These are phyloP conservation scores for Hipposideros armiger DNA, from an alignment of 2,113 vertebrate species.

Conservation along the genomic window DNA sequence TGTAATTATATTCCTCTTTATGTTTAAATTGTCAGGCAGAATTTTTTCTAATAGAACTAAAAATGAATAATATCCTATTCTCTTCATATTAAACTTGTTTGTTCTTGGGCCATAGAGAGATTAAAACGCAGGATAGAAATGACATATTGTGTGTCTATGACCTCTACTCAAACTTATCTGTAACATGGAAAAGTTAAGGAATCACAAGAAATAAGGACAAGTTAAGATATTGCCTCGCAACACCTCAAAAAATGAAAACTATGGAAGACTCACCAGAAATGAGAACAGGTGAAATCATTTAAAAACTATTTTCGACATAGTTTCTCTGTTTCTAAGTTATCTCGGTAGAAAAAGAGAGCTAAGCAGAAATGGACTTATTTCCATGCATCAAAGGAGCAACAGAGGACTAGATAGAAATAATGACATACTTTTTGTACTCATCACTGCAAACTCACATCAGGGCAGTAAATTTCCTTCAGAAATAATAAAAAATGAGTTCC, in stretches of 20 bases:
- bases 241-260: slow-evolving; percentile 10
- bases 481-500: slow-evolving; percentile 1
- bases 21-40: slow-evolving; percentile 57
- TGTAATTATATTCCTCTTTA: slow-evolving; percentile 64
- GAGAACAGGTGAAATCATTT: slow-evolving; percentile 63
- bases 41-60: slow-evolving; percentile 61
- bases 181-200: background rate
- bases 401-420: slow-evolving; percentile 62
- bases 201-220: slow-evolving; percentile 29
- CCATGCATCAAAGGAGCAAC: slow-evolving; percentile 56
- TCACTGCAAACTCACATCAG: slow-evolving; percentile 4
- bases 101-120: background rate
- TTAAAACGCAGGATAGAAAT: background rate
- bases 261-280: slow-evolving; percentile 58
- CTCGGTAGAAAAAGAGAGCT: slow-evolving; percentile 56
- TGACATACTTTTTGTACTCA: slow-evolving; percentile 50
- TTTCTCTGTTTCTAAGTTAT: slow-evolving; percentile 64
- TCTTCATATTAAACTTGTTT: background rate
- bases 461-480: slow-evolving; percentile 45
- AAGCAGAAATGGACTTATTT: slow-evolving; percentile 71
- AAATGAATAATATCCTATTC: slow-evolving; percentile 14
- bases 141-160: background rate
- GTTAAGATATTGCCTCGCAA: slow-evolving; percentile 58
- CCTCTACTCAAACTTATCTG: background rate
- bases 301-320: slow-evolving; percentile 71